Evolutionary conservation across 2,797 vertebrate species (phyloP).

Genomic region (Ibycter americanus): DNA sequence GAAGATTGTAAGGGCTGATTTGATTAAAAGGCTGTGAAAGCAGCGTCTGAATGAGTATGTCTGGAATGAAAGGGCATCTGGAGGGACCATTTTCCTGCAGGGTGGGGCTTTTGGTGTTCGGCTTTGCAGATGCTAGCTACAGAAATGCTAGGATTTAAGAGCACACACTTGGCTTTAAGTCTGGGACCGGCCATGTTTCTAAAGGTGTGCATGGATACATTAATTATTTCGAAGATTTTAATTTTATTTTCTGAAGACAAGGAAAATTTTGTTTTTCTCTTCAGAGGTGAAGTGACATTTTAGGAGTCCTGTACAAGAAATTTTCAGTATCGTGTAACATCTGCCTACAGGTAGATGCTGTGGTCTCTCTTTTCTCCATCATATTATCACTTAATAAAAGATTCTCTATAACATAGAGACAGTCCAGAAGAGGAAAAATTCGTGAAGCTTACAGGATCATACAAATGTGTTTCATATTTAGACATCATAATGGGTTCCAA

Average conservation of each 20-base stretch:
- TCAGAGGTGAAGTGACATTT: neutral
- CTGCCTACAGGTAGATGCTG: neutral
- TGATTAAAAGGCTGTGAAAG: slow-evolving; percentile 53
- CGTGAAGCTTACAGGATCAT: neutral
- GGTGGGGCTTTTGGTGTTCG: neutral
- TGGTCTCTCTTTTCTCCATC: neutral
- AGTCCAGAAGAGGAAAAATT: neutral
- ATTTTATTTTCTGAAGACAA: neutral
- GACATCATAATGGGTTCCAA: neutral
- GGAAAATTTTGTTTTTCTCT: neutral
- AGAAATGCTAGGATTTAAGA: neutral
- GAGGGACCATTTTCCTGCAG: neutral
- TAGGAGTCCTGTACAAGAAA: neutral
- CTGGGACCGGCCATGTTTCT: neutral
- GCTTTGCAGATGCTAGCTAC: neutral
- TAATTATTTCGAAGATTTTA: neutral
- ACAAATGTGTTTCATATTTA: neutral
- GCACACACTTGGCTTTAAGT: neutral
- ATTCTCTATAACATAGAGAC: neutral
- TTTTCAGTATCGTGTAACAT: neutral
- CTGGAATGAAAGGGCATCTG: slow-evolving; percentile 2
- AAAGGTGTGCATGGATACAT: neutral
- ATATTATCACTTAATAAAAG: neutral
- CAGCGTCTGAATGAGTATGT: neutral
- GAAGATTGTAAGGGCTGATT: slow-evolving; percentile 38